These are phyloP conservation scores for Genyomyrus donnyi DNA, from an alignment of 2,113 vertebrate species.

Conservation along the genomic window DNA sequence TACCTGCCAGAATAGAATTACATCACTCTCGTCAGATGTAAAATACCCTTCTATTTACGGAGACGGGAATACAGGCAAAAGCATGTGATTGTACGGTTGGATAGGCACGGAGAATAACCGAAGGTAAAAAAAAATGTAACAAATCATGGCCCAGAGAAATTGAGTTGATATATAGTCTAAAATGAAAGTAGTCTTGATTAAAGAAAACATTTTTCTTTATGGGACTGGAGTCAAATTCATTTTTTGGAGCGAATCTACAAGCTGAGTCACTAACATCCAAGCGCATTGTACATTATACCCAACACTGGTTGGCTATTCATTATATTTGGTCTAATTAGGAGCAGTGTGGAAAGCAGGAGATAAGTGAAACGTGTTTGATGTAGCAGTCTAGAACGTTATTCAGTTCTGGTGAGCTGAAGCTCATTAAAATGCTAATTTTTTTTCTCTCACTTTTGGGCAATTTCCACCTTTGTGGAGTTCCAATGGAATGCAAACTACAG, in stretches of 20 bases:
- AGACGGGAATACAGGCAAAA: background rate
- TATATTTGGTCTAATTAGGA: background rate
- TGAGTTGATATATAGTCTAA: background rate
- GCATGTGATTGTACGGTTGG: background rate
- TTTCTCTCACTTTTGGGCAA: constrained; percentile 12
- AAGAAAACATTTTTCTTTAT: background rate
- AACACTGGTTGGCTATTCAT: background rate
- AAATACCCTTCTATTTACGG: background rate
- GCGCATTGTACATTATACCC: background rate
- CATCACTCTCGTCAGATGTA: background rate
- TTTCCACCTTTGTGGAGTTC: constrained; percentile 7
- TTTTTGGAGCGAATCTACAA: background rate
- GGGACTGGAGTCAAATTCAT: background rate
- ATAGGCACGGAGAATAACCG: background rate
- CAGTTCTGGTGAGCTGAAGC: background rate
- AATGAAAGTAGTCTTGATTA: background rate
- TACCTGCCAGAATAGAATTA: background rate
- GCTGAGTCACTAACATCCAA: background rate
- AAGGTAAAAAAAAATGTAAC: background rate
- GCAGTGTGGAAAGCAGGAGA: constrained; percentile 6
- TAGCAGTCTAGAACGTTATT: constrained; percentile 5
- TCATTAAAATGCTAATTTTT: constrained; percentile 21
- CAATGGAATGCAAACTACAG: background rate
- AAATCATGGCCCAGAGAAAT: background rate
- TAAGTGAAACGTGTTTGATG: constrained; percentile 1